A percentile compares a stretch with the other conserved stretches of the same genome.
These are phyloP conservation scores for Clarias fuscus DNA, from an alignment of 2,797 vertebrate genomes.

Conservation along the genomic window DNA sequence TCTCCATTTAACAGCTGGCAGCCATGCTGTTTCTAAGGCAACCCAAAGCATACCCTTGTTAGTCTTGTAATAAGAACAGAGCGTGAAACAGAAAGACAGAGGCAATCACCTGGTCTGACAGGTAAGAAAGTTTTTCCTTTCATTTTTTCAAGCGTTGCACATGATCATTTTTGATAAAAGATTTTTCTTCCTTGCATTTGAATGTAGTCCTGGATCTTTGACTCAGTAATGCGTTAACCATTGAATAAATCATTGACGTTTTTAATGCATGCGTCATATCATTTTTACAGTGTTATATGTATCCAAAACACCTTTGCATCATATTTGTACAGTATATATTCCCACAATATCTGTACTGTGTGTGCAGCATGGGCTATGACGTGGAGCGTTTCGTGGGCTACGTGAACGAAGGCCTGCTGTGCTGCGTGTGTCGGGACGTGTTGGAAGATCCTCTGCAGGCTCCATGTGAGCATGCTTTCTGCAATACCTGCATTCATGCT, in stretches of 20 bases:
- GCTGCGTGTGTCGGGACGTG: constrained; percentile 88
- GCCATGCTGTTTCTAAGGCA: constrained; percentile 73
- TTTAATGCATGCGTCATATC: background rate
- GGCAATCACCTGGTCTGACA: constrained; percentile 31
- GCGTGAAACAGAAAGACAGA: constrained; percentile 22
- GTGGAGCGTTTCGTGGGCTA: constrained; percentile 88
- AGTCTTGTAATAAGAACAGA: constrained; percentile 49
- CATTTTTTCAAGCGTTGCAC: background rate
- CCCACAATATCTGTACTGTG: background rate
- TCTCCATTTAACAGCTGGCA: constrained; percentile 72
- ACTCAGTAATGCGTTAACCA: background rate
- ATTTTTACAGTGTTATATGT: background rate
- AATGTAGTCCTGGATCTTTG: background rate
- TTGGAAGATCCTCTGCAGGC: constrained; percentile 86
- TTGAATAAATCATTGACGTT: background rate
- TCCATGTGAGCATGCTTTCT: constrained; percentile 91
- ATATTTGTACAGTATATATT: background rate
- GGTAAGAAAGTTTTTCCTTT: constrained; percentile 29
- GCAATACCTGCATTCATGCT: constrained; percentile 83
- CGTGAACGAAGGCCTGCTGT: constrained; percentile 88
- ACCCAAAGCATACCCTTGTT: constrained; percentile 56
- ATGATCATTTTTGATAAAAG: background rate
- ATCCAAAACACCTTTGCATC: background rate
- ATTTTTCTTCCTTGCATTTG: background rate
- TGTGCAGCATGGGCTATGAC: constrained; percentile 84